These are phyloP conservation scores for Parascotia fuliginaria DNA, from an alignment of 2,888 invertebrate species.

Conservation along the genomic window DNA sequence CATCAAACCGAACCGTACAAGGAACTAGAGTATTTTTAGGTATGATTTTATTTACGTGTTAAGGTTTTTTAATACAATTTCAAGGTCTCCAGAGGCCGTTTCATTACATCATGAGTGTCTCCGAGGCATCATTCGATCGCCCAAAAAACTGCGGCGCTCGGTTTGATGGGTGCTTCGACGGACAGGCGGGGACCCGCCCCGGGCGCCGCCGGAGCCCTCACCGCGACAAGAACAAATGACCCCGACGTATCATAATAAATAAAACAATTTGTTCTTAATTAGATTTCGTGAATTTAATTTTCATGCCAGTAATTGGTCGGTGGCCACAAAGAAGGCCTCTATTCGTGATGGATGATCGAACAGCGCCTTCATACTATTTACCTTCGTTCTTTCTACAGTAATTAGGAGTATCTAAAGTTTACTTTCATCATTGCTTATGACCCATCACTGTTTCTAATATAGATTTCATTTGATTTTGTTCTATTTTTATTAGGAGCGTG, in stretches of 20 bases:
- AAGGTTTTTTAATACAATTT: constrained; percentile 25
- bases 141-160: constrained; percentile 54
- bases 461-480: constrained; percentile 70
- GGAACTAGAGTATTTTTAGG: constrained; percentile 8
- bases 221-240: constrained; percentile 83
- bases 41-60: background rate
- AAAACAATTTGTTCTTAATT: constrained; percentile 86
- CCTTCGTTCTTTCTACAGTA: constrained; percentile 73
- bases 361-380: constrained; percentile 79
- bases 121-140: constrained; percentile 32
- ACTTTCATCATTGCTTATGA: constrained; percentile 79
- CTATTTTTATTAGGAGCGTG: constrained; percentile 58
- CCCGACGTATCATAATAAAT: constrained; percentile 85
- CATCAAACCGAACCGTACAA: constrained; percentile 47
- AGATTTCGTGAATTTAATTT: constrained; percentile 87
- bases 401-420: constrained; percentile 83
- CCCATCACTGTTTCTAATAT: constrained; percentile 80
- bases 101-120: constrained; percentile 43
- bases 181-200: constrained; percentile 70
- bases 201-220: constrained; percentile 69
- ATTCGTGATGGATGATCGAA: constrained; percentile 85
- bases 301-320: constrained; percentile 86
- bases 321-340: constrained; percentile 82
- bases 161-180: constrained; percentile 40
- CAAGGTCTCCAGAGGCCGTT: constrained; percentile 37